Evolutionary conservation across 2,888 invertebrate genomes (phyloP).

Genomic region (Rotaria magnacalcarata): DNA sequence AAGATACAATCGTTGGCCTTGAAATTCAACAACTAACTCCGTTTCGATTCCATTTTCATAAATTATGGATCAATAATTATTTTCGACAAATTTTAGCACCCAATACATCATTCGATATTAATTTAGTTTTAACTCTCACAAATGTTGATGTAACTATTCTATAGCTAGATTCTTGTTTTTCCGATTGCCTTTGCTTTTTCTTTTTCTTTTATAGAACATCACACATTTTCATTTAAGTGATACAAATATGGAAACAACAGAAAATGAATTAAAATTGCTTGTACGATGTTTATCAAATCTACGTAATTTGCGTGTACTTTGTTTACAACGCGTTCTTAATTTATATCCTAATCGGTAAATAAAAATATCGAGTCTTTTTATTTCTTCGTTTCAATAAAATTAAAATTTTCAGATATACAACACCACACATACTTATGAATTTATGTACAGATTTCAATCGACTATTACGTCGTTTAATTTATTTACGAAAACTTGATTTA

Average conservation of each 20-base stretch:
- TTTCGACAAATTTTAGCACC: not conserved
- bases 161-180: not conserved
- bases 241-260: slow-evolving; percentile 26
- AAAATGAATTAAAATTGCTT: slow-evolving; percentile 19
- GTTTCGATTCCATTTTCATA: slow-evolving; percentile 25
- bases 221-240: slow-evolving; percentile 36
- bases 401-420: not conserved
- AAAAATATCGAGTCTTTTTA: too few species aligned
- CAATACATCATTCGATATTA: slow-evolving; percentile 23
- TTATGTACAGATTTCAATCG: slow-evolving; percentile 30
- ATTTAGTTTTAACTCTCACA: not conserved
- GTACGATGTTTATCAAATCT: slow-evolving; percentile 10
- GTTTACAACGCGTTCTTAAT: slow-evolving; percentile 37
- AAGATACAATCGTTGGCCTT: slow-evolving; percentile 2
- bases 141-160: not conserved
- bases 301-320: slow-evolving; percentile 4
- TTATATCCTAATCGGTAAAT: slow-evolving; percentile 24
- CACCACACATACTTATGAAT: not conserved
- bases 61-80: slow-evolving; percentile 32
- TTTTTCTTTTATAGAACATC: not conserved
- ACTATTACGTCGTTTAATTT: slow-evolving; percentile 21
- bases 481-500: slow-evolving; percentile 25
- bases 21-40: slow-evolving; percentile 20
- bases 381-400: too few species aligned
- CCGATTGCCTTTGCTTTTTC: not conserved